Base-by-base conservation (phyloP, 2,113 vertebrate genomes). In the Eurypyga helias region DNA sequence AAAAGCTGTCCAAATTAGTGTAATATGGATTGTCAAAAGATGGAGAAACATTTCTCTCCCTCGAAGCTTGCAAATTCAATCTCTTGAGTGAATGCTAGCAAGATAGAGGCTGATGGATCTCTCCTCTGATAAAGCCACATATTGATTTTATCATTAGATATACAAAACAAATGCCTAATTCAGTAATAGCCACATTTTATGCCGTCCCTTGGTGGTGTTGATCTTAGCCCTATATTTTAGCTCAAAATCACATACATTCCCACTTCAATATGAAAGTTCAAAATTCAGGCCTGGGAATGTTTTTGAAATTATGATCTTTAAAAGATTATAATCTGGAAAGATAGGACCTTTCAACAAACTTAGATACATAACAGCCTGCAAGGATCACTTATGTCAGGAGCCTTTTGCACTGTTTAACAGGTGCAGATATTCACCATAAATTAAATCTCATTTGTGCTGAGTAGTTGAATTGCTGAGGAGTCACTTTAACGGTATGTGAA, bases 81-180 rank as follows among this genome's bases (percentile, higher is more conserved):
- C 80, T 84, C 72, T 79, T 93, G 69, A 95, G 4, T 87, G 94
- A 91, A 95, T 67, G 52, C 60, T 78, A 65, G 82, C 49, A 86
- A 90, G 90, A 72, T 8, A 86, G 25, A 90, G 11, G 46, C 65
- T 92, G 72, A 90, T 85, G 71, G 55, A 78, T 34, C 58, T 87
- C 52, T 93, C 33, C 38, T 94, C 57, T 92, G 80, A 91, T 31
- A 31, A 69, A 94, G 54, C 81, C 48, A 55, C 0, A 0, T 70
- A 96, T 94, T 92, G 88, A 95, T 96, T 96, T 95, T 94, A 67
- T 67, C 88, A 95, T 93, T 95, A 90, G 75, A 64, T 83, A 75
- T 18, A 92, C 58, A 89, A 95, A 96, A 66, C 88, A 96, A 93
- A 90, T 75, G 36, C 43, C 51, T 89, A 71, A 81, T 90, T 90